Evolutionary conservation across 2,888 invertebrate genomes (phyloP).

Genomic region (Parnassius glacialis): DNA sequence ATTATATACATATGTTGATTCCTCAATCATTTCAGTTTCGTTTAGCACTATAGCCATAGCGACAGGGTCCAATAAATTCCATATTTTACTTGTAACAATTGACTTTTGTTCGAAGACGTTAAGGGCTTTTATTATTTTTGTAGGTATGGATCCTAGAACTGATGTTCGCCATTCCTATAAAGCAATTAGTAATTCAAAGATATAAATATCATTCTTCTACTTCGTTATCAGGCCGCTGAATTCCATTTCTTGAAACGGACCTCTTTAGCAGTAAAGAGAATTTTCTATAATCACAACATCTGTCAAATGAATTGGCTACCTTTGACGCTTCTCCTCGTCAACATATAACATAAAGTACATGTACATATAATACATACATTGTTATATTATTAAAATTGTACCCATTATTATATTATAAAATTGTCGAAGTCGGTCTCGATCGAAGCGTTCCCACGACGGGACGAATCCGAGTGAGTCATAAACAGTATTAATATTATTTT

Average conservation of each 20-base stretch:
- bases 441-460: too few species aligned
- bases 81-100: conserved; percentile 36
- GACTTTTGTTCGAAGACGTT: conserved; percentile 54
- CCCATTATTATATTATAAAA: too few species aligned
- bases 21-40: conserved; percentile 30
- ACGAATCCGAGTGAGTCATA: too few species aligned
- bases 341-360: background rate
- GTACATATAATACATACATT: too few species aligned
- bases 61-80: conserved; percentile 57
- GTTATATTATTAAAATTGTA: too few species aligned
- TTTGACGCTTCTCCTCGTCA: conserved; percentile 38
- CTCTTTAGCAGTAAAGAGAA: too few species aligned
- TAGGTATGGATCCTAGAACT: conserved; percentile 49
- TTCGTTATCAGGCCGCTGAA: too few species aligned
- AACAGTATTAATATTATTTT: too few species aligned
- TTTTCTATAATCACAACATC: too few species aligned
- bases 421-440: too few species aligned
- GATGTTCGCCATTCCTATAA: conserved; percentile 54
- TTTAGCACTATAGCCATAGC: conserved; percentile 46
- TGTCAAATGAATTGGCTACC: background rate
- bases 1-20: conserved; percentile 39
- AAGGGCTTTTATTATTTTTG: conserved; percentile 50
- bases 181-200: background rate
- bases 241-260: too few species aligned
- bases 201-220: too few species aligned